Evolutionary conservation across 2,888 invertebrate species (phyloP), one percentile per base, ranked within the genome.

Genomic region (Megastigmus dorsalis): DNA sequence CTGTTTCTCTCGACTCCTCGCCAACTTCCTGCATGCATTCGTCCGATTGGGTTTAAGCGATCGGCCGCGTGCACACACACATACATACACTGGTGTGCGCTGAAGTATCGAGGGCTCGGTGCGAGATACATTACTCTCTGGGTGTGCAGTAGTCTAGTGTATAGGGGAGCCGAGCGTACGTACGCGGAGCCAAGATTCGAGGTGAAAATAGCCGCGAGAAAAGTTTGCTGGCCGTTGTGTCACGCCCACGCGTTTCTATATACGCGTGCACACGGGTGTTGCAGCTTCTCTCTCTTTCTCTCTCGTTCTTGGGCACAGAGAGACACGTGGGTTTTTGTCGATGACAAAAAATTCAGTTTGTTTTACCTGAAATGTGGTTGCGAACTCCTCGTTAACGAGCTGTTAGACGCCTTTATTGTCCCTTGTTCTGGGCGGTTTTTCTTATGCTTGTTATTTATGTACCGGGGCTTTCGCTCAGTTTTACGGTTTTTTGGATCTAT

Each of bases 161-260:
- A n/a, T n/a, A n/a, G n/a, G n/a, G n/a, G n/a, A n/a, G n/a, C n/a
- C n/a, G n/a, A n/a, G n/a, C n/a, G n/a, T n/a, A n/a, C n/a, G n/a
- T n/a, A n/a, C n/a, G n/a, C n/a, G n/a, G n/a, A n/a, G n/a, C n/a
- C n/a, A n/a, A n/a, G n/a, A n/a, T n/a, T n/a, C n/a, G n/a, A n/a
- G n/a, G n/a, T n/a, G n/a, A n/a, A n/a, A n/a, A n/a, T n/a, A n/a
- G n/a, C n/a, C n/a, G n/a, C n/a, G n/a, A n/a, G n/a, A n/a, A n/a
- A n/a, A n/a, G n/a, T n/a, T n/a, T n/a, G n/a, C n/a, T n/a, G 38
- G 41, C 10, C n/a, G 26, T 9, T 43, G 9, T 63, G 50, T 50
- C 67, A 45, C 67, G 67, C 67, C 43, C 23, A 36, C 67, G 55
- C 67, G 38, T n/a, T n/a, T n/a, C n/a, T n/a, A n/a, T n/a, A n/a